A percentile compares a stretch with the other conserved stretches of the same genome.
Conservation (phyloP, 2,113 vertebrate species). For the Plecturocebus donacophilus region DNA sequence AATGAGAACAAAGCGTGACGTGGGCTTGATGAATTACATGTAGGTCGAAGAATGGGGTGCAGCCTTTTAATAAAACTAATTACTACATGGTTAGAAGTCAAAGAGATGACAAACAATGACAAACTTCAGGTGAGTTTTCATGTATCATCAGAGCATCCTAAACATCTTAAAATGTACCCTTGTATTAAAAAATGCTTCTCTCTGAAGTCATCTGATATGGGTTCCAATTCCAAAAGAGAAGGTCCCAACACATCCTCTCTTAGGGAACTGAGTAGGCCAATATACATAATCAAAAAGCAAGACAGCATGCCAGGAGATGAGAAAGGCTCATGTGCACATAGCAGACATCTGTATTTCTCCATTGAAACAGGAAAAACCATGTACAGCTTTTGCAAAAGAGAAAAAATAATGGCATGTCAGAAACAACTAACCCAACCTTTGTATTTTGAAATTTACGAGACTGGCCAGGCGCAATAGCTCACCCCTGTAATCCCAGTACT, state of each 20-base stretch:
- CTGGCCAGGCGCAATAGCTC: neutral
- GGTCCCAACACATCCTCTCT: neutral
- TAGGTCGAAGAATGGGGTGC: neutral
- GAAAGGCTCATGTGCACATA: neutral
- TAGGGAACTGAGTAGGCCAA: neutral
- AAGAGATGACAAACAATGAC: neutral
- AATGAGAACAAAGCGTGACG: neutral
- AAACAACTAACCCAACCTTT: neutral
- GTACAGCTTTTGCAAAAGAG: neutral
- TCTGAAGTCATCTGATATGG: neutral
- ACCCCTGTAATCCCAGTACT: no score
- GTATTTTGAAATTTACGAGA: constrained; percentile 12
- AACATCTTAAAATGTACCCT: neutral
- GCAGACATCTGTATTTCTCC: neutral
- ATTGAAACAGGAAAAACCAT: neutral
- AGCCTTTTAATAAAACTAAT: neutral
- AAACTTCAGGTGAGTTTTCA: neutral
- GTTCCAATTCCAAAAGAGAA: neutral
- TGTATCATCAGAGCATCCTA: neutral
- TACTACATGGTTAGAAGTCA: neutral
- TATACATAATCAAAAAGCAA: neutral
- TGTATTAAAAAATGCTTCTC: neutral
- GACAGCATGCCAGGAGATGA: neutral
- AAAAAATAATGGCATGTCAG: neutral
- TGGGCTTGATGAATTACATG: neutral